Conservation (phyloP, 2,113 vertebrate species). For the Chloropsis cyanopogon region DNA sequence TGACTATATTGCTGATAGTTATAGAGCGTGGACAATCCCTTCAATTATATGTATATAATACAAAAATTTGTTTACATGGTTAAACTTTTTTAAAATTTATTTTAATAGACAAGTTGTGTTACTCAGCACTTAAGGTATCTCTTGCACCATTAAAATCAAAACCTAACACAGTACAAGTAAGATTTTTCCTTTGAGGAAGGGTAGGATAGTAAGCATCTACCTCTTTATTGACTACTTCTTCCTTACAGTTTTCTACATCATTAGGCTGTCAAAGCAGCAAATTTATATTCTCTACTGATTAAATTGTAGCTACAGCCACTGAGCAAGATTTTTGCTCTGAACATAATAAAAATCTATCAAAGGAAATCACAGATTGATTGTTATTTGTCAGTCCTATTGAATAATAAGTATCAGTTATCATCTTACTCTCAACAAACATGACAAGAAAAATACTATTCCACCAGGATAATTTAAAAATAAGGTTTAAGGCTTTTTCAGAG, state of each 20-base stretch:
- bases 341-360: slow-evolving; percentile 6
- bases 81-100: neutral
- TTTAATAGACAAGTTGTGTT: neutral
- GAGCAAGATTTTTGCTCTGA: neutral
- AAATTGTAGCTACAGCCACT: neutral
- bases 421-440: neutral
- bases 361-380: neutral
- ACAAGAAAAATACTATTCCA: slow-evolving; percentile 28
- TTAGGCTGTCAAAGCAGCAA: slow-evolving; percentile 20
- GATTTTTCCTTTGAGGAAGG: neutral
- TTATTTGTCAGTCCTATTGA: neutral
- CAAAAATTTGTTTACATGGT: neutral
- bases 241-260: slow-evolving; percentile 9
- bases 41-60: neutral
- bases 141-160: neutral
- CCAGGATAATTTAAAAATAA: neutral
- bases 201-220: neutral
- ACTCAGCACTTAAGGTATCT: neutral
- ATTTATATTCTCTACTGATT: slow-evolving; percentile 22
- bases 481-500: neutral
- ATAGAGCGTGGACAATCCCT: neutral
- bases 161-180: neutral
- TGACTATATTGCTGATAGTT: neutral
- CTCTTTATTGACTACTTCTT: neutral
- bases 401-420: slow-evolving; percentile 3